Evolutionary conservation across 1,140 invertebrate genomes (phyloP).

Genomic region (Drosophila gunungcola): DNA sequence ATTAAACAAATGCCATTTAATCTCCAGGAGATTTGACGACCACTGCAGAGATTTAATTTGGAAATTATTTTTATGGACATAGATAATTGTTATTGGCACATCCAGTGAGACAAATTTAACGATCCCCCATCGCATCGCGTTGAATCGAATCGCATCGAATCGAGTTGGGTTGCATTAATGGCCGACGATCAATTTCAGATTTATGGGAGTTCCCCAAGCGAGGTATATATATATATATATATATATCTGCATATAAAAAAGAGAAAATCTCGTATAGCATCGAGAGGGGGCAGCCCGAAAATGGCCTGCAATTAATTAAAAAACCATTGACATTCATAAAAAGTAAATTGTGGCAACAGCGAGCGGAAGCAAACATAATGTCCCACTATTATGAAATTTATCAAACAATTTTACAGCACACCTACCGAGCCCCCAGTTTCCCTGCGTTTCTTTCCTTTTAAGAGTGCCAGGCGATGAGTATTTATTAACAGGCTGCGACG

Average conservation of each 20-base stretch:
- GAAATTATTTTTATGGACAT: conserved; percentile 45
- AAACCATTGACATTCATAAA: conserved; percentile 83
- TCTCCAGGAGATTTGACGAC: not conserved
- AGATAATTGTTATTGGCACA: conserved; percentile 49
- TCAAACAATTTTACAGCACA: conserved; percentile 73
- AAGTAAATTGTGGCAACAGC: conserved; percentile 81
- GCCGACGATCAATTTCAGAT: conserved; percentile 69
- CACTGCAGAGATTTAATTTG: conserved; percentile 27
- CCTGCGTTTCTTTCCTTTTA: not conserved
- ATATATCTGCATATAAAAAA: conserved; percentile 35
- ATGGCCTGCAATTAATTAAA: conserved; percentile 80
- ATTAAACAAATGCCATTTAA: conserved; percentile 31
- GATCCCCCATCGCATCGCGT: conserved; percentile 30
- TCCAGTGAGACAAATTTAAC: conserved; percentile 56
- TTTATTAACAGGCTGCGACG: conserved; percentile 76
- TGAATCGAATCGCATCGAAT: conserved; percentile 20
- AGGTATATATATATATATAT: not conserved
- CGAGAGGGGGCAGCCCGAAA: conserved; percentile 39
- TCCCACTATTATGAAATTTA: conserved; percentile 73
- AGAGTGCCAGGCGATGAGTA: conserved; percentile 49
- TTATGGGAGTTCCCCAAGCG: conserved; percentile 43
- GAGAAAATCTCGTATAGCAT: conserved; percentile 41
- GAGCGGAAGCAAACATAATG: conserved; percentile 66
- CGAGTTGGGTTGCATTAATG: conserved; percentile 60
- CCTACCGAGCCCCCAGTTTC: conserved; percentile 42